Evolutionary conservation across 2,113 vertebrate genomes (phyloP), one percentile per base, ranked within the genome.

Genomic region (Alouatta palliata): DNA sequence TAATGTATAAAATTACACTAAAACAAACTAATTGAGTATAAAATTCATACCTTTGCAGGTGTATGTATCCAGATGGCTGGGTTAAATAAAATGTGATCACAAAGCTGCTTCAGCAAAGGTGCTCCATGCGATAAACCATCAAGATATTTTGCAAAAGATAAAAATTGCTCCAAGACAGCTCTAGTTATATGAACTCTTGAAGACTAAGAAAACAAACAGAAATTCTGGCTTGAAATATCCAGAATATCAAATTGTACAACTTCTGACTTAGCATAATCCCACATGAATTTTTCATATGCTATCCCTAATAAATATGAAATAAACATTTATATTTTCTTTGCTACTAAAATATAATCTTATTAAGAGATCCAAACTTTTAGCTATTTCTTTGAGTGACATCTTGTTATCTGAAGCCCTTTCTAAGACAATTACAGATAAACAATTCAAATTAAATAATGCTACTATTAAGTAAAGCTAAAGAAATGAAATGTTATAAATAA

Each of bases 1-100:
- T 23, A 80, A 40, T 75, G 56, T 77, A 45, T 35, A 95, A 68
- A 10, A 91, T 49, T 73, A 86, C 2, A 47, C 21, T 80, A 58
- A 88, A 64, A 68, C 73, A 71, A 77, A 85, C 43, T 83, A 16
- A 93, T 30, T 73, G 9, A 75, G 30, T 17, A 49, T 17, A 66
- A 81, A 61, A 30, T 49, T 3, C 93, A 96, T 97, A 99, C 99
- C 99, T 99, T 99, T 98, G 99, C 99, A 94, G 99, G 99, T 2
- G 99, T 99, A 97, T 99, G 99, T 98, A 99, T 99, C 99, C 99
- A 99, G 98, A 99, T 99, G 98, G 99, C 99, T 37, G 99, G 99
- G 94, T 99, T 99, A 98, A 99, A 99, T 96, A 99, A 99, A 97
- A 99, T 99, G 85, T 99, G 99, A 98, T 99, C 99, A 97, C 99